Evolutionary conservation across 2,113 vertebrate species (phyloP), one percentile per base, ranked within the genome.

Genomic region (Felis chaus): DNA sequence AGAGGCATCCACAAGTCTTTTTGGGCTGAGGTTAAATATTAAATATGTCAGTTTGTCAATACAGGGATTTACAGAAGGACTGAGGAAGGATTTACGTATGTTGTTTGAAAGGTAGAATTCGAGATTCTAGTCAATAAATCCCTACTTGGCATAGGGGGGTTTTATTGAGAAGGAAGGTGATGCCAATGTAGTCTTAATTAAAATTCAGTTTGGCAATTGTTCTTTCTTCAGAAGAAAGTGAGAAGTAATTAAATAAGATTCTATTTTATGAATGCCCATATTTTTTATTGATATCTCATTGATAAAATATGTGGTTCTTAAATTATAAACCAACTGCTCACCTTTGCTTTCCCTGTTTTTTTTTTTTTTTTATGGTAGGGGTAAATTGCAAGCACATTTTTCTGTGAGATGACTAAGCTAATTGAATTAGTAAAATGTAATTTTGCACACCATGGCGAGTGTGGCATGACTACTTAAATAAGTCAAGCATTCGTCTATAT

Each of bases 71-170:
- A 94, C 25, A 45, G 97, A 97, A 92, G 90, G 95, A 95, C 98
- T 81, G 76, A 93, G 83, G 55, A 97, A 65, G 86, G 95, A 68
- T 97, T 97, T 97, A 96, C 97, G 97, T 96, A 97, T 96, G 84
- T 96, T 98, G 93, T 97, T 96, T 86, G 74, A 97, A 98, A 98
- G 98, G 97, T 84, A 74, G 96, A 98, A 98, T 97, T 97, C 98
- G 98, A 98, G 97, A 98, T 98, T 98, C 97, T 96, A 97, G 97
- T 98, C 98, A 98, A 95, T 98, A 98, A 97, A 98, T 98, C 95
- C 95, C 97, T 97, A 95, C 98, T 98, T 98, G 97, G 96, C 97
- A 83, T 97, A 98, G 98, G 95, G 97, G 97, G 98, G 98, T 99
- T 98, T 98, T 98, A 98, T 98, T 98, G 96, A 98, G 97, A 98